phyloP scores from a whole-genome alignment of 2,888 invertebrate genomes.

The Schizotus pectinicornis region DNA sequence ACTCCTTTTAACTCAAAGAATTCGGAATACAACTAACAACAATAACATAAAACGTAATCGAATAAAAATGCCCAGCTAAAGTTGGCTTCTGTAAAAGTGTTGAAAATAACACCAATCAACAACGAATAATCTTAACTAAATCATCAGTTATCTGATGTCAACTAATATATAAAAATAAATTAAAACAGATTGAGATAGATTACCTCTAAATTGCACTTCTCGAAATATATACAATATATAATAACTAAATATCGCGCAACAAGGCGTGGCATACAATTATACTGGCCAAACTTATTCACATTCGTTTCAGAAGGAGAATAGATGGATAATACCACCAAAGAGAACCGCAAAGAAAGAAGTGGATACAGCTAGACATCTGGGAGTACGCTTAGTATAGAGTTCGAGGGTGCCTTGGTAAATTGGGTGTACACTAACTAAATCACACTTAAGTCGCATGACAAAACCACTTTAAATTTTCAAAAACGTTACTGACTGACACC shows the following conservation, averaged over 20 bases:
- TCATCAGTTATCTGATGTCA: constrained; percentile 26
- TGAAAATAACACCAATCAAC: background rate
- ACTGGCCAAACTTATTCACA: constrained; percentile 48
- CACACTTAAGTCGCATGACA: too few relatives aligned
- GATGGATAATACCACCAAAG: too few relatives aligned
- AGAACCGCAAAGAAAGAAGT: too few relatives aligned
- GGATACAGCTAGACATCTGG: too few relatives aligned
- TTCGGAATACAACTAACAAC: background rate
- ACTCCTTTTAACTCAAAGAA: constrained; percentile 13
- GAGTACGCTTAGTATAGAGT: too few relatives aligned
- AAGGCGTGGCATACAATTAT: constrained; percentile 31
- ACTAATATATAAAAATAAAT: constrained; percentile 39
- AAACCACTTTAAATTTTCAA: constrained; percentile 14
- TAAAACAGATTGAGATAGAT: constrained; percentile 20
- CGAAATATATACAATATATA: constrained; percentile 33
- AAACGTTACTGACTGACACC: too few relatives aligned
- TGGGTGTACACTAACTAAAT: too few relatives aligned
- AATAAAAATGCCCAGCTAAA: too few relatives aligned
- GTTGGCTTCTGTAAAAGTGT: background rate
- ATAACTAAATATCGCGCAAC: constrained; percentile 23
- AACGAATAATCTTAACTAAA: background rate
- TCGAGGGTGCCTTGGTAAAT: too few relatives aligned
- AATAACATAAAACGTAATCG: background rate
- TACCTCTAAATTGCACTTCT: constrained; percentile 50
- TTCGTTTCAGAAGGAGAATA: constrained; percentile 15